phyloP scores from a whole-genome alignment of 2,888 invertebrate species.

The Andrena minutula region DNA sequence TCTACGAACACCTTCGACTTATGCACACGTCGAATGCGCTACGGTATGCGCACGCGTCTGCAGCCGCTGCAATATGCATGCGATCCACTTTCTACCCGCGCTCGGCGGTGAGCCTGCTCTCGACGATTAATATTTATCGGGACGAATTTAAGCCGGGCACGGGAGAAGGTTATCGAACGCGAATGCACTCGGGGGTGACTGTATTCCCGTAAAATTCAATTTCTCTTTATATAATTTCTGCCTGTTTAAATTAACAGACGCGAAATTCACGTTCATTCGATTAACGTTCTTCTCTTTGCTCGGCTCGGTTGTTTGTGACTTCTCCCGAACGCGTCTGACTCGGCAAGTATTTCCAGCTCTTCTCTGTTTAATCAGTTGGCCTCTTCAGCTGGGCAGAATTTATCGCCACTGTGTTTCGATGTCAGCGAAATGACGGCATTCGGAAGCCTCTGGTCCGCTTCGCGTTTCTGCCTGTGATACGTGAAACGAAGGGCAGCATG shows the following conservation, averaged over 20 bases:
- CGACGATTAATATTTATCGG: conserved; percentile 6
- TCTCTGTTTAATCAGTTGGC: background rate
- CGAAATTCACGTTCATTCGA: too few species aligned
- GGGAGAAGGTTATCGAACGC: background rate
- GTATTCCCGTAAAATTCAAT: background rate
- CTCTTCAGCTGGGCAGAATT: background rate
- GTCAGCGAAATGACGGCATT: background rate
- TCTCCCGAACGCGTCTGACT: too few species aligned
- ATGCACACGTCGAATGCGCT: background rate
- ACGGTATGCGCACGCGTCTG: background rate
- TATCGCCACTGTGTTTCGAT: background rate
- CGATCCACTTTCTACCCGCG: background rate
- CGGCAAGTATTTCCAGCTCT: background rate
- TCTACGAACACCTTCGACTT: background rate
- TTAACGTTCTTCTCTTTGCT: too few species aligned
- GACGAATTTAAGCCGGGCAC: background rate
- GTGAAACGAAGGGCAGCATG: background rate
- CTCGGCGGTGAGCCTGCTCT: background rate
- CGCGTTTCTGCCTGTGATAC: background rate
- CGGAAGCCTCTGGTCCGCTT: background rate
- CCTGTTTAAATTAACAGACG: background rate
- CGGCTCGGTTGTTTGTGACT: too few species aligned
- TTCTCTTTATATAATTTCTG: background rate
- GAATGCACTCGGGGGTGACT: background rate
- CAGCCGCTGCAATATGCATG: background rate